Evolutionary conservation across 2,888 invertebrate genomes (phyloP), one percentile per base, ranked within the genome.

Genomic region (Patella ulyssiponensis): DNA sequence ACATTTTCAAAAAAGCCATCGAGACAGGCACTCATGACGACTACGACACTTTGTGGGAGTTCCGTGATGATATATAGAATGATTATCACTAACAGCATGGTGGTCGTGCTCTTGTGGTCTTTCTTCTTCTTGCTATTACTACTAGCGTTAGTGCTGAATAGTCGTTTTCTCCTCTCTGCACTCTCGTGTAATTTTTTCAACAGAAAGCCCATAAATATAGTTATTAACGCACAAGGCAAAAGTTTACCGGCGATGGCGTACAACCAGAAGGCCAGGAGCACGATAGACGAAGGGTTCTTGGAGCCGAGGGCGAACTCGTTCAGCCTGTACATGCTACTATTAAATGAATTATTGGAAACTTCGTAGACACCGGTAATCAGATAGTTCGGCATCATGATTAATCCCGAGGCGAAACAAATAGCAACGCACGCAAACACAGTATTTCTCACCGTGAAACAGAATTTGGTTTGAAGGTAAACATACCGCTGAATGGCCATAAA

Each of bases 401-500:
- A 85, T 7, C 87, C 84, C 1, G 75, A 91, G 0, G 96, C 83
- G 81, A 97, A 96, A 75, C 95, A 95, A 51, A 94, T 70, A 64
- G 77, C 71, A n/a, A 72, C 44, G 75, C 78, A 12, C 70, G 77
- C 58, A 23, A 70, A 51, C 51, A 75, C 72, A 9, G 80, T 76
- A 58, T 64, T 58, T 1, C 72, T 77, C 23, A 75, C 64, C 52
- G 56, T 75, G 72, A 76, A 77, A 44, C 78, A 80, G 23, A 75
- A 73, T 73, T 80, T 83, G 54, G 75, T 79, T 69, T 80, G 83
- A n/a, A 80, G 75, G 44, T 78, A 89, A 33, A 88, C 83, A 90
- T 96, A 97, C 12, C 98, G 94, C 96, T 98, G 98, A 5, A 98
- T 95, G 0, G 98, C 98, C 83, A 98, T 92, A 0, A 96, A 96